These are phyloP conservation scores for Hydra vulgaris DNA, from an alignment of 30 jellyfish, hydroid and myxozoan species.

Conservation along the genomic window DNA sequence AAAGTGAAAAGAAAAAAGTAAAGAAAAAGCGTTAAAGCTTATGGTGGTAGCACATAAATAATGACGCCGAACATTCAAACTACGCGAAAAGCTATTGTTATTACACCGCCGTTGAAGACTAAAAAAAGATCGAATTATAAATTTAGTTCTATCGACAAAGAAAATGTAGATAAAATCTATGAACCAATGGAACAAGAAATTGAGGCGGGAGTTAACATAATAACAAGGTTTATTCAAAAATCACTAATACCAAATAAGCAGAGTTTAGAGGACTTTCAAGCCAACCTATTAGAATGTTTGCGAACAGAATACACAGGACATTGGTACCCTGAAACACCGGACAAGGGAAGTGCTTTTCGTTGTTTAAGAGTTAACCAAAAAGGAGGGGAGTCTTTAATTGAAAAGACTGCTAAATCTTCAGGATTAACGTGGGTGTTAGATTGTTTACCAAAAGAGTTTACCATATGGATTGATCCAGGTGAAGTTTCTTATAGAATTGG, in stretches of 20 bases:
- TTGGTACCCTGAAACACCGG: conserved; percentile 87
- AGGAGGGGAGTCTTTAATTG: conserved; percentile 60
- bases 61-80: conserved; percentile 38
- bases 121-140: conserved; percentile 20
- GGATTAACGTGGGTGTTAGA: conserved; percentile 43
- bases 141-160: conserved; percentile 1
- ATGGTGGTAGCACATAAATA: neutral
- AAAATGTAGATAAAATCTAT: conserved; percentile 8
- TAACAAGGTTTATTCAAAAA: conserved; percentile 19
- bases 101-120: conserved; percentile 26
- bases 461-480: conserved; percentile 87
- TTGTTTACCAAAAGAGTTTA: conserved; percentile 66
- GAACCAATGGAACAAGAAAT: conserved; percentile 38
- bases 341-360: conserved; percentile 80
- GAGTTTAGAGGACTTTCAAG: conserved; percentile 18
- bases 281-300: conserved; percentile 1
- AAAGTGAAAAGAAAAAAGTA: too few relatives aligned
- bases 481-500: conserved; percentile 88
- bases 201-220: conserved; percentile 28
- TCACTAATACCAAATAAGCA: conserved; percentile 1
- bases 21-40: too few relatives aligned
- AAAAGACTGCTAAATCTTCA: conserved; percentile 52
- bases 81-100: conserved; percentile 21
- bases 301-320: conserved; percentile 42
- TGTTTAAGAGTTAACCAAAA: conserved; percentile 68